These are phyloP conservation scores for Huso huso DNA, from an alignment of 2,797 vertebrate genomes.

Conservation along the genomic window DNA sequence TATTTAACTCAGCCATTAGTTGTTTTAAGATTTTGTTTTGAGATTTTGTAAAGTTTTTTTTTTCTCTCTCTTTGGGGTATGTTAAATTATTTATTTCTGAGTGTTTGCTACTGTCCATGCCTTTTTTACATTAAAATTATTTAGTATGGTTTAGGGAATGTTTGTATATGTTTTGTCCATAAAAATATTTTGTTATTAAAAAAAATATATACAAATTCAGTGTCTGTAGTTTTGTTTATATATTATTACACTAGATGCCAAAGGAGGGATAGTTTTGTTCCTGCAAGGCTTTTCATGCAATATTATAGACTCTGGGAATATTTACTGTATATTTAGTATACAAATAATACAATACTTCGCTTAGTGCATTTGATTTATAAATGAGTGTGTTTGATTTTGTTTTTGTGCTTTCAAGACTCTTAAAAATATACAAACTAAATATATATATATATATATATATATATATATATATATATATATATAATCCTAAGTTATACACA, in stretches of 20 bases:
- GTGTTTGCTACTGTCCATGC: constrained; percentile 65
- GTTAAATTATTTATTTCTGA: constrained; percentile 85
- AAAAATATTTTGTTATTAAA: neutral
- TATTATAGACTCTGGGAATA: too few species aligned
- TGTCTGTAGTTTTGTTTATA: too few species aligned
- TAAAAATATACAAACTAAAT: neutral
- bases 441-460: too few species aligned
- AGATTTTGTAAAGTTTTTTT: constrained; percentile 45
- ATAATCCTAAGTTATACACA: neutral
- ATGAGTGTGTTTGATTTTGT: too few species aligned
- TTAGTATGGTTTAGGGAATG: constrained; percentile 66
- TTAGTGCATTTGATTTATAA: too few species aligned
- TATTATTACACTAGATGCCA: too few species aligned
- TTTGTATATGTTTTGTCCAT: constrained; percentile 54
- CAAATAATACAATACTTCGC: too few species aligned
- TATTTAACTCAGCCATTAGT: constrained; percentile 76
- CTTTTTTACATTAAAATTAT: constrained; percentile 46
- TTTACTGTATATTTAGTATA: too few species aligned
- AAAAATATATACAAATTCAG: neutral
- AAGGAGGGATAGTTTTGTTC: too few species aligned
- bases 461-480: neutral
- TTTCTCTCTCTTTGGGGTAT: constrained; percentile 62
- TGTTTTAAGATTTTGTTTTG: constrained; percentile 45
- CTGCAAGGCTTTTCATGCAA: too few species aligned
- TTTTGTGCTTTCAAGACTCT: neutral